Base-by-base conservation (phyloP, 2,797 vertebrate species). In the Sebastes minor region DNA sequence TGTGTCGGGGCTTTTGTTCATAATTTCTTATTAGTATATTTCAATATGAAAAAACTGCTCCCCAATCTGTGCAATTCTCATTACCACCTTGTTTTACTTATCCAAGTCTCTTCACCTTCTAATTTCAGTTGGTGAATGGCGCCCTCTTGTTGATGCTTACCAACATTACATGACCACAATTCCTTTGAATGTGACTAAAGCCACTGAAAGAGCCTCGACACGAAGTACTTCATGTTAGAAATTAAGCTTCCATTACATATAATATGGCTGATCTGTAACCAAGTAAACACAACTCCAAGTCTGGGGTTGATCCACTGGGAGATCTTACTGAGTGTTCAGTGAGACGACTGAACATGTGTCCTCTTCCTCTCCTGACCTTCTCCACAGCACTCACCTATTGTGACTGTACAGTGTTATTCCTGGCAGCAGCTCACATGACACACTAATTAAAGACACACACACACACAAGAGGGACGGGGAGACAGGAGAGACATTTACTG, bases 381-480 rank as follows among this genome's bases (percentile, higher is more conserved):
- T 75, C 55, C 16, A 18, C 61, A 23, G 16, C 28, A 4, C 55
- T 71, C 53, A 61, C 69, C 77, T 71, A n/a, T 59, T 79, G 67
- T 71, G 25, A 14, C 46, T 20, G 61, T 14, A n/a, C 56, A 7
- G 20, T 35, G 10, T 83, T 89, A 91, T 87, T 92, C 71, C 35
- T 79, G 86, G 84, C 76, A 56, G 65, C 32, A 11, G 83, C 25
- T 86, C 81, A 80, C 73, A 33, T 87, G 83, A 85, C 71, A 20
- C 13, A 13, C 62, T 66, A 57, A 83, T 74, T 74, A 76, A 20
- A 76, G 11, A 59, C 81, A 9, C 56, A 33, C 12, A 32, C 59
- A 16, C 42, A 62, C 25, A 65, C 2, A 18, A 27, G 10, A 60
- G 12, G 6, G 62, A 63, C n/a, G n/a, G 23, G 12, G n/a, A 49